phyloP scores from a whole-genome alignment of 2,113 vertebrate genomes.

The Nycticryphes semicollaris region DNA sequence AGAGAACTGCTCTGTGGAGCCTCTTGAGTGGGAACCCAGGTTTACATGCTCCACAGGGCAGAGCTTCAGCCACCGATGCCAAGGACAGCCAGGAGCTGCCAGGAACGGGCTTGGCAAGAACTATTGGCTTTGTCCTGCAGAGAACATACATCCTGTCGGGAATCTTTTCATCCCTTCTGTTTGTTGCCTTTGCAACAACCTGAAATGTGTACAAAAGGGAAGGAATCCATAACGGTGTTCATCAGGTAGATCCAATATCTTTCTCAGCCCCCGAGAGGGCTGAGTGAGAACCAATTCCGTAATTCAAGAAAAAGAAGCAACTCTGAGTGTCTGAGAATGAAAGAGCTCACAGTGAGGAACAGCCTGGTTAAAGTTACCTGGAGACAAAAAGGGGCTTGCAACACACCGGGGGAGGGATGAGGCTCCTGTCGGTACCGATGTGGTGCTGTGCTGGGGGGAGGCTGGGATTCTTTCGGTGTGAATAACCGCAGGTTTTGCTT shows the following conservation, averaged over 20 bases:
- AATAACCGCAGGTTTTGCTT: constrained; percentile 62
- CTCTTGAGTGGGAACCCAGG: not conserved
- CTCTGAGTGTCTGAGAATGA: constrained; percentile 41
- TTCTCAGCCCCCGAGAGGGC: not conserved
- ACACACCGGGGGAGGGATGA: not conserved
- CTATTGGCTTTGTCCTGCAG: not conserved
- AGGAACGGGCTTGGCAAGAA: not conserved
- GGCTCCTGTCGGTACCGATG: constrained; percentile 9
- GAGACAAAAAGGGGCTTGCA: constrained; percentile 49
- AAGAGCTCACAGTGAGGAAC: constrained; percentile 47
- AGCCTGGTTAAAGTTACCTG: constrained; percentile 63
- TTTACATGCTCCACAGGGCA: not conserved
- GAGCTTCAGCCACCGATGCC: not conserved
- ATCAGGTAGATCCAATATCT: not conserved
- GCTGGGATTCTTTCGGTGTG: not conserved
- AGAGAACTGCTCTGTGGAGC: not conserved
- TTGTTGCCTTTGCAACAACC: not conserved
- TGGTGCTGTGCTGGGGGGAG: not conserved
- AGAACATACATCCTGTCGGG: not conserved
- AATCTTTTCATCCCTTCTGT: not conserved
- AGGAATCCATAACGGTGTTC: not conserved
- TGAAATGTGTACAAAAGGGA: not conserved
- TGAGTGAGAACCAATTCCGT: constrained; percentile 33
- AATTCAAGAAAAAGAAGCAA: constrained; percentile 56
- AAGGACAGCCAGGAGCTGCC: not conserved